phyloP scores from a whole-genome alignment of 1,140 invertebrate genomes.

The Pantala flavescens region DNA sequence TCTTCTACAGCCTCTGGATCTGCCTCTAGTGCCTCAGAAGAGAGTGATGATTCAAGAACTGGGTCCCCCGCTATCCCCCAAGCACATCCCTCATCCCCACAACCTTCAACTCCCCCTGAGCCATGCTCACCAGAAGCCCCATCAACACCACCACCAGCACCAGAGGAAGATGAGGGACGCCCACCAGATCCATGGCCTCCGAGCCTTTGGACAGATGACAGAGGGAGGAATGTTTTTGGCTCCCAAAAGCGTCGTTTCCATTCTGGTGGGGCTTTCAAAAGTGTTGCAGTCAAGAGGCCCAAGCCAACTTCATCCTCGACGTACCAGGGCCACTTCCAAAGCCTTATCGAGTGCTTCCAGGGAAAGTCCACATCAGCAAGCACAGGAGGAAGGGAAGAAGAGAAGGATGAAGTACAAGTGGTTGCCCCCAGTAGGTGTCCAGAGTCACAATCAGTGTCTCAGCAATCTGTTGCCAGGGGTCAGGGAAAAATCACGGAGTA shows the following conservation, averaged over 20 bases:
- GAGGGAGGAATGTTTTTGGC: background rate
- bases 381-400: constrained; percentile 21
- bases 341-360: constrained; percentile 13
- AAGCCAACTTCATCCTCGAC: constrained; percentile 14
- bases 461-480: constrained; percentile 16
- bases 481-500: constrained; percentile 68
- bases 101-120: background rate
- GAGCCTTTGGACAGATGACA: background rate
- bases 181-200: constrained; percentile 7
- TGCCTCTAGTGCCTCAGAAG: constrained; percentile 13
- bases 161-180: background rate
- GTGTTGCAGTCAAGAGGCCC: constrained; percentile 18
- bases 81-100: constrained; percentile 31
- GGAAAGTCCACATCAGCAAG: constrained; percentile 11
- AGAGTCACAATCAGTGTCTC: constrained; percentile 22
- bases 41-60: constrained; percentile 37
- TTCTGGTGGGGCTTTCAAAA: constrained; percentile 21
- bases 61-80: constrained; percentile 30
- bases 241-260: background rate
- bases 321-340: constrained; percentile 20
- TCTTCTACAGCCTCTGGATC: constrained; percentile 15
- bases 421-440: constrained; percentile 12
- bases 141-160: background rate
- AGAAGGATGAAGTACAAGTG: constrained; percentile 20
- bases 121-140: background rate